Evolutionary conservation across 2,888 invertebrate genomes (phyloP).

Genomic region (Eupithecia vulgata): DNA sequence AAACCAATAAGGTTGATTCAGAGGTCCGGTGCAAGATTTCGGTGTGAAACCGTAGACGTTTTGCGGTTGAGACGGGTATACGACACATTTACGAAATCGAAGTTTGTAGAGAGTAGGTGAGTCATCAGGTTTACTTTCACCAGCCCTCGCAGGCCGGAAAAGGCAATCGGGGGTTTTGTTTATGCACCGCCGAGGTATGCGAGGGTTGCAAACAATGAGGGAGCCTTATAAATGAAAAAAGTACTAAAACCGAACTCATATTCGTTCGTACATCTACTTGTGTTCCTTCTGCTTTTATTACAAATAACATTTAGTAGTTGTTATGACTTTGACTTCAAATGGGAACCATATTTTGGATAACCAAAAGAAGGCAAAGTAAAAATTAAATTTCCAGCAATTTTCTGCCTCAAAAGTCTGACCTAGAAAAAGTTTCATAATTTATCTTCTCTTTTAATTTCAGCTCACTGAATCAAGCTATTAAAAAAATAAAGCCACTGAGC

Average conservation of each 20-base stretch:
- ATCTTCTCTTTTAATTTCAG: constrained; percentile 10
- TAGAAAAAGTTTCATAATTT: constrained; percentile 14
- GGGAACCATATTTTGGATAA: neutral
- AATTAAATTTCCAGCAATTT: neutral
- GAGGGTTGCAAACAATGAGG: constrained; percentile 34
- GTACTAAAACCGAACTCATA: constrained; percentile 12
- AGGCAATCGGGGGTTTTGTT: constrained; percentile 36
- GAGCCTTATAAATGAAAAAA: constrained; percentile 21
- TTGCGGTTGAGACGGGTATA: constrained; percentile 37
- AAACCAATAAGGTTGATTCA: constrained; percentile 33
- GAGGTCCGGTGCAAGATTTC: constrained; percentile 15
- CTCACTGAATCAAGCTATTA: constrained; percentile 15
- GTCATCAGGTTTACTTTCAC: constrained; percentile 77
- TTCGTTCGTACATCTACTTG: neutral
- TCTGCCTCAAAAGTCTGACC: constrained; percentile 4
- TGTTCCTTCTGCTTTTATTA: neutral
- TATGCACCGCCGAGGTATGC: constrained; percentile 32
- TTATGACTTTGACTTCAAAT: constrained; percentile 1
- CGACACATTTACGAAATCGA: constrained; percentile 54
- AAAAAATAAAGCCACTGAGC: constrained; percentile 6
- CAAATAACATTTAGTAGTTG: neutral
- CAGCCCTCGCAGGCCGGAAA: constrained; percentile 54
- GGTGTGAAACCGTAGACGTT: constrained; percentile 40
- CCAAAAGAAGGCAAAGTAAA: neutral
- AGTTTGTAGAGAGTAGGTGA: constrained; percentile 70